A percentile compares a stretch with the other conserved stretches of the same genome.
These are phyloP conservation scores for Sarcophaga variegata DNA, from an alignment of 2,888 invertebrate species.

Conservation along the genomic window DNA sequence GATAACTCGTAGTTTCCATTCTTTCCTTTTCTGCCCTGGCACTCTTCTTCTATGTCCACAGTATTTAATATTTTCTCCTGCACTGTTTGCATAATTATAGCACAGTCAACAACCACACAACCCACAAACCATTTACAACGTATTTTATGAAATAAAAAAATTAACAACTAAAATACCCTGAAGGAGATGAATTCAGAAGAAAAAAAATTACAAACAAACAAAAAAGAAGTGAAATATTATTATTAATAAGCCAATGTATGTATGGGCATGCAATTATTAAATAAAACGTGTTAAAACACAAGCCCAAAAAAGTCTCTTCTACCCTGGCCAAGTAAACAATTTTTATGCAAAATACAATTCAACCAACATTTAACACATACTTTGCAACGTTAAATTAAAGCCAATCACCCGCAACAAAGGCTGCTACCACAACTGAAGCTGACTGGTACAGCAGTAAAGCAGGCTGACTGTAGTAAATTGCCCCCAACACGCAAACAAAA, in stretches of 20 bases:
- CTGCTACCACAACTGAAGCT: not conserved
- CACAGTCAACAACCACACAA: not conserved
- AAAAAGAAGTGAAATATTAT: not conserved
- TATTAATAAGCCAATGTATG: not conserved
- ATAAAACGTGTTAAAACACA: not conserved
- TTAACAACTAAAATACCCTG: not conserved
- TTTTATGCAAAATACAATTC: too few species aligned
- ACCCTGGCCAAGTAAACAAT: not conserved
- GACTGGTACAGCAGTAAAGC: not conserved
- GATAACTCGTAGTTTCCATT: too few species aligned
- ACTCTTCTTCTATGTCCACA: not conserved
- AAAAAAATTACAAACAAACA: not conserved
- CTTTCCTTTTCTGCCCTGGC: too few species aligned
- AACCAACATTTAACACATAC: not conserved
- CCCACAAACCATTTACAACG: not conserved
- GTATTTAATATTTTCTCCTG: not conserved
- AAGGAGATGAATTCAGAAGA: not conserved
- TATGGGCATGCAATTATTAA: not conserved
- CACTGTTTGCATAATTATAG: not conserved
- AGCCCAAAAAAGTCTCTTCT: not conserved
- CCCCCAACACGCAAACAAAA: conserved; percentile 64
- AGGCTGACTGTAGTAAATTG: not conserved
- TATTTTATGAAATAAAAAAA: not conserved
- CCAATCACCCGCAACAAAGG: not conserved
- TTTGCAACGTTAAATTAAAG: not conserved